Evolutionary conservation across 2,888 invertebrate genomes (phyloP).

Genomic region (Ischnus inquisitorius): DNA sequence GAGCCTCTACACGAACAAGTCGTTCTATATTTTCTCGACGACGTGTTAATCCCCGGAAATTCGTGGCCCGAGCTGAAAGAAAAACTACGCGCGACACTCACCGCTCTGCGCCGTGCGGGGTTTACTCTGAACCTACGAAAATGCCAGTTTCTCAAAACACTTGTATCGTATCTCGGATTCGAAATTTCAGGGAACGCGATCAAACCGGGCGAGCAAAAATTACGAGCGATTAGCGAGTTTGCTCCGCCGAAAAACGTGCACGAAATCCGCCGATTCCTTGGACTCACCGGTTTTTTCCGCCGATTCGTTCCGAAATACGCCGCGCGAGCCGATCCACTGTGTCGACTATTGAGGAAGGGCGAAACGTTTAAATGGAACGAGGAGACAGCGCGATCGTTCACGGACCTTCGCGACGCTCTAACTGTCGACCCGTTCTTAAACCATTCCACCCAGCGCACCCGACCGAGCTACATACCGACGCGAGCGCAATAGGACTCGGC

Average conservation of each 20-base stretch:
- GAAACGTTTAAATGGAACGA: constrained; percentile 30
- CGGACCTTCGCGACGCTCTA: constrained; percentile 33
- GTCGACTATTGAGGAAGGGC: constrained; percentile 14
- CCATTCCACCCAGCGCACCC: constrained; percentile 8
- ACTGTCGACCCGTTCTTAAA: constrained; percentile 22
- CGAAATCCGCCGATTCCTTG: constrained; percentile 49
- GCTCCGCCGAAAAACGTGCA: constrained; percentile 35
- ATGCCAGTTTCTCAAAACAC: constrained; percentile 72
- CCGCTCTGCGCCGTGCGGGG: constrained; percentile 66
- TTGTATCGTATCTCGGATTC: constrained; percentile 77
- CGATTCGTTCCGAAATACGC: constrained; percentile 46
- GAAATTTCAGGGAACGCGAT: constrained; percentile 40
- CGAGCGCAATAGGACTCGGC: constrained; percentile 45
- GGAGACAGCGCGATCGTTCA: constrained; percentile 30
- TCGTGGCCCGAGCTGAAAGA: neutral
- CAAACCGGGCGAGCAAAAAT: constrained; percentile 67
- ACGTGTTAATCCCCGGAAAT: neutral
- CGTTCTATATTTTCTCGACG: constrained; percentile 6
- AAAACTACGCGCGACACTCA: neutral
- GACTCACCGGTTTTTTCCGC: constrained; percentile 45
- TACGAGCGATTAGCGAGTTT: constrained; percentile 63
- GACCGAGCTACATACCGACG: constrained; percentile 52
- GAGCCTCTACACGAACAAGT: constrained; percentile 26
- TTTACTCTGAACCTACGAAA: constrained; percentile 77
- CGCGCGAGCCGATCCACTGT: constrained; percentile 16